Percentiles rank a stretch among this genome's conserved stretches.
Conservation (phyloP, 2,888 invertebrate species). For the Meganola albula region DNA sequence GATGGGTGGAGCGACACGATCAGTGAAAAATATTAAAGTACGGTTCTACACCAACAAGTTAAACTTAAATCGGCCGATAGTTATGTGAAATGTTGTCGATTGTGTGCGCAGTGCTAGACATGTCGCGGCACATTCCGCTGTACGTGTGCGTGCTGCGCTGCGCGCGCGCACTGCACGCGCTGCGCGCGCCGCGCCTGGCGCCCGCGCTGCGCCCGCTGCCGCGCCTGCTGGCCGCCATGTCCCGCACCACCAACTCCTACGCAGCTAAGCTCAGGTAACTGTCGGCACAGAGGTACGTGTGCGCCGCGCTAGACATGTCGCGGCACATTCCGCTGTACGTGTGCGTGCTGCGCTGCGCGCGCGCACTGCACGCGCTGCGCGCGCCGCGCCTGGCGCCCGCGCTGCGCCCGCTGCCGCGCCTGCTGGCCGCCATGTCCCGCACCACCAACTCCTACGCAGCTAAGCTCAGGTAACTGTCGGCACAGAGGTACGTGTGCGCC, state of each 20-base stretch:
- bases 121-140: conserved; percentile 97
- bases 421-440: conserved; percentile 91
- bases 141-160: conserved; percentile 91
- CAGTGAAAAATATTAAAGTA: too few relatives aligned
- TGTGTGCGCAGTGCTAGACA: conserved; percentile 91
- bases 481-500: conserved; percentile 28
- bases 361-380: conserved; percentile 85
- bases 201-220: conserved; percentile 79
- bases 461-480: conserved; percentile 88
- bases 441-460: conserved; percentile 95
- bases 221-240: conserved; percentile 90
- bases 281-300: too few relatives aligned
- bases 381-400: conserved; percentile 79
- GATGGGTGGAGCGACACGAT: too few relatives aligned
- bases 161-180: conserved; percentile 85
- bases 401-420: conserved; percentile 81
- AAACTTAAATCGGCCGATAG: too few relatives aligned
- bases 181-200: conserved; percentile 81
- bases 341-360: conserved; percentile 87
- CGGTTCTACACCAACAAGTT: too few relatives aligned
- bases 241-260: conserved; percentile 94
- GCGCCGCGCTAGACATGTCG: conserved; percentile 94
- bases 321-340: conserved; percentile 95
- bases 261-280: conserved; percentile 89
- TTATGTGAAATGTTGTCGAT: too few relatives aligned